phyloP scores from a whole-genome alignment of 2,888 invertebrate genomes.

The Parelbella ahira region DNA sequence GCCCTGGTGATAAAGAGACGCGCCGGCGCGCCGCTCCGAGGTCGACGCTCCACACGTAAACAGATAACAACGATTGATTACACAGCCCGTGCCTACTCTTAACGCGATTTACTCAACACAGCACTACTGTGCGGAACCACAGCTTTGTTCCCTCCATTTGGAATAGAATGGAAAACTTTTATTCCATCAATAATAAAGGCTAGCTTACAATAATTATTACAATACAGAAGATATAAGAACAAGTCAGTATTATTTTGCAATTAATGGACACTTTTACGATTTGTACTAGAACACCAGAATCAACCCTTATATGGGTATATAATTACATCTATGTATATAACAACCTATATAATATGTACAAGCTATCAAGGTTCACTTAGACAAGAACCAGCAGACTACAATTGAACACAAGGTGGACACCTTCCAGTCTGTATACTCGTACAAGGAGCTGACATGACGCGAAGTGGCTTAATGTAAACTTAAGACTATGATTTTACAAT shows the following conservation, averaged over 20 bases:
- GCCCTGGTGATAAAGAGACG: constrained; percentile 27
- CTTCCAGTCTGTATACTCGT: constrained; percentile 97
- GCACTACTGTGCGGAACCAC: constrained; percentile 7
- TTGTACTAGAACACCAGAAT: too few species aligned
- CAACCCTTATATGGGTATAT: too few species aligned
- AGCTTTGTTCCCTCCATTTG: constrained; percentile 9
- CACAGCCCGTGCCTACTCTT: constrained; percentile 51
- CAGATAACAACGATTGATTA: constrained; percentile 68
- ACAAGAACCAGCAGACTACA: constrained; percentile 98
- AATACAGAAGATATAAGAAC: too few species aligned
- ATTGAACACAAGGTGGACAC: constrained; percentile 99
- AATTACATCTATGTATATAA: too few species aligned
- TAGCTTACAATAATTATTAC: too few species aligned
- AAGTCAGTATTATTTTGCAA: too few species aligned
- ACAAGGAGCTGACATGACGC: constrained; percentile 99
- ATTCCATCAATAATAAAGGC: too few species aligned
- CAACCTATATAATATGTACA: too few species aligned
- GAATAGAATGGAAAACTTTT: too few species aligned
- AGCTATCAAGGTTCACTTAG: constrained; percentile 99
- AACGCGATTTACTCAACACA: constrained; percentile 29
- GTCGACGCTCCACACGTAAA: constrained; percentile 60
- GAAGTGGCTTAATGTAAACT: constrained; percentile 97
- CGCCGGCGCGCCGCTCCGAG: constrained; percentile 36
- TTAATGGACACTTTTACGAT: too few species aligned
- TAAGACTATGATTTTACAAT: constrained; percentile 77